phyloP scores from a whole-genome alignment of 2,888 invertebrate genomes.

The Prenolepis imparis region DNA sequence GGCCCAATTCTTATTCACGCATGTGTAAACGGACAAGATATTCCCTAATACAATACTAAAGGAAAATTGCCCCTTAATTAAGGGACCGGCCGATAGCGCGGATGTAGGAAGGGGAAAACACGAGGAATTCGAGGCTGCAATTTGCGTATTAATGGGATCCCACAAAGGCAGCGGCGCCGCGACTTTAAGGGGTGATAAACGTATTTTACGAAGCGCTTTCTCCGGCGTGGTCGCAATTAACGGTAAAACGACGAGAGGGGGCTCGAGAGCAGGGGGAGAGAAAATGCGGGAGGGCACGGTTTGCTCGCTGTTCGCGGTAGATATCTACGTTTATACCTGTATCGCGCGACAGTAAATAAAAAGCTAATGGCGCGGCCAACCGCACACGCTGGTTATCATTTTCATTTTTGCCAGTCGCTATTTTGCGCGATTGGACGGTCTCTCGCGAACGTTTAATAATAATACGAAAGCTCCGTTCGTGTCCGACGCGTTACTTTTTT shows the following conservation, averaged over 20 bases:
- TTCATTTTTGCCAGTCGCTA: constrained; percentile 58
- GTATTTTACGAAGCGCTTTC: constrained; percentile 74
- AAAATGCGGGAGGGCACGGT: constrained; percentile 15
- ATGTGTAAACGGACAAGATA: constrained; percentile 33
- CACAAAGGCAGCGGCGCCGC: constrained; percentile 54
- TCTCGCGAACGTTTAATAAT: constrained; percentile 54
- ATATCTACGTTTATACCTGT: constrained; percentile 14
- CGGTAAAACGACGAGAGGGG: constrained; percentile 68
- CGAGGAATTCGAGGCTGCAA: constrained; percentile 66
- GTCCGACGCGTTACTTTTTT: constrained; percentile 5
- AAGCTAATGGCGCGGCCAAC: constrained; percentile 60
- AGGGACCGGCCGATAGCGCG: constrained; percentile 40
- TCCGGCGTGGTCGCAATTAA: constrained; percentile 73
- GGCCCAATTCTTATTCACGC: constrained; percentile 10
- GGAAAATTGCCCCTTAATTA: constrained; percentile 54
- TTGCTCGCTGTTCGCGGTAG: constrained; percentile 1
- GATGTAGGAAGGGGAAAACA: neutral
- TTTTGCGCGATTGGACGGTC: neutral
- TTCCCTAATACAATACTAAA: constrained; percentile 20
- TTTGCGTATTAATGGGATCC: constrained; percentile 75
- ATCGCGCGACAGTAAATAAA: constrained; percentile 61
- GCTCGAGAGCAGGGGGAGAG: neutral
- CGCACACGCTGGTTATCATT: constrained; percentile 48
- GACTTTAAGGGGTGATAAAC: constrained; percentile 77
- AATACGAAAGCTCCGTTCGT: constrained; percentile 27